A percentile compares a stretch with the other conserved stretches of the same genome.
These are phyloP conservation scores for Neocrepidodera transversa DNA, from an alignment of 2,888 invertebrate genomes.

Conservation along the genomic window DNA sequence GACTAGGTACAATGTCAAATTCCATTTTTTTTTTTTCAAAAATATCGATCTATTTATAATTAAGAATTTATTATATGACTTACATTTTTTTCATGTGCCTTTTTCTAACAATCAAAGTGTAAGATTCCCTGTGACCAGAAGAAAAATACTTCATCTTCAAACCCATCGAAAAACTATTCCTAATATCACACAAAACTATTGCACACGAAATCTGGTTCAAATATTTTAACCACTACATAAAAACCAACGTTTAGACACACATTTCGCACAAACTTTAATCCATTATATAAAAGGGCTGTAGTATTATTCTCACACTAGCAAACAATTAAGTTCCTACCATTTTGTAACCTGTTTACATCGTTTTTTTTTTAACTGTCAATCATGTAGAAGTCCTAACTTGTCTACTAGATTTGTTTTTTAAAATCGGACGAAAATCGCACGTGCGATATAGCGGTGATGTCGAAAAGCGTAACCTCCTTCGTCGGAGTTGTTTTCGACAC, in stretches of 20 bases:
- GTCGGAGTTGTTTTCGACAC: conserved; percentile 18
- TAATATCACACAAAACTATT: conserved; percentile 40
- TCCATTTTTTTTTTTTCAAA: too few species aligned
- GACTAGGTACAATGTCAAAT: too few species aligned
- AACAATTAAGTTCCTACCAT: conserved; percentile 9
- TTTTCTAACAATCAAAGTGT: conserved; percentile 68
- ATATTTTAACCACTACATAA: conserved; percentile 21
- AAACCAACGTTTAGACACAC: conserved; percentile 1
- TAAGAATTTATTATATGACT: too few species aligned
- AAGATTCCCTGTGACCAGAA: conserved; percentile 66
- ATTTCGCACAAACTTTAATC: conserved; percentile 15
- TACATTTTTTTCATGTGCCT: conserved; percentile 73
- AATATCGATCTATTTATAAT: too few species aligned
- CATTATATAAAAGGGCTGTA: neutral
- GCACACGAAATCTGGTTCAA: conserved; percentile 17
- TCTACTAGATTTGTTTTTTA: neutral
- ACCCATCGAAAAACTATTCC: conserved; percentile 42
- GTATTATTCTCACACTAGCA: conserved; percentile 8
- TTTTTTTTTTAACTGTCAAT: neutral
- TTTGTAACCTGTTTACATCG: conserved; percentile 6
- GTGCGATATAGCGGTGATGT: conserved; percentile 5
- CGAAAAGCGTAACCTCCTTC: conserved; percentile 9
- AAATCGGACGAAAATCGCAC: conserved; percentile 7
- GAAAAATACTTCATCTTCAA: conserved; percentile 68
- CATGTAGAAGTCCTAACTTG: neutral